Percentiles rank a stretch among this genome's conserved stretches.
Conservation (phyloP, 1,140 invertebrate species). For the Diachasma alloeum region DNA sequence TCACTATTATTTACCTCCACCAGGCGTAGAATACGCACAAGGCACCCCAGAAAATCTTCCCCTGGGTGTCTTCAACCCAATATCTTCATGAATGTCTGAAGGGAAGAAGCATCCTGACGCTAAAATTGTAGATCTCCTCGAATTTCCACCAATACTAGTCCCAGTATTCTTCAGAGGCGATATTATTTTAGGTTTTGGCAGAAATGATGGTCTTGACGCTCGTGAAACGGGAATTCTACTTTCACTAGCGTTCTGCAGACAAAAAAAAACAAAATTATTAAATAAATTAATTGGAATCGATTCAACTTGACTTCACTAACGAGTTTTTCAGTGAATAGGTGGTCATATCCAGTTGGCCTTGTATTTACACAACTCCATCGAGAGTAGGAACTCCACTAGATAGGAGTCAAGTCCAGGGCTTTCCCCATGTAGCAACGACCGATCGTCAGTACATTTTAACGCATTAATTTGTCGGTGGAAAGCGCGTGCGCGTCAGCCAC, state of each 20-base stretch:
- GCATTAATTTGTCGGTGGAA: not conserved
- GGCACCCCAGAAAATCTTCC: not conserved
- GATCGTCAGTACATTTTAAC: not conserved
- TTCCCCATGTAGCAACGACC: not conserved
- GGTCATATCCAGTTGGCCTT: not conserved
- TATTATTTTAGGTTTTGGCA: slow-evolving; percentile 50
- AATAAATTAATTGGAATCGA: not conserved
- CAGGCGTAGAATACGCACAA: not conserved
- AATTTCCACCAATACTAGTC: not conserved
- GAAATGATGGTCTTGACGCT: slow-evolving; percentile 51
- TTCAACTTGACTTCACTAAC: not conserved
- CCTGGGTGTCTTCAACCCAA: not conserved
- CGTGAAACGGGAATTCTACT: slow-evolving; percentile 56
- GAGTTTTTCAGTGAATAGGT: not conserved
- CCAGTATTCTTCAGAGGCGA: slow-evolving; percentile 33
- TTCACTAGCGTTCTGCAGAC: slow-evolving; percentile 53
- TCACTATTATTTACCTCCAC: not conserved
- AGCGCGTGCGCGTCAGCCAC: not conserved
- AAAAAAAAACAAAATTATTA: not conserved
- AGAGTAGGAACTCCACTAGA: not conserved
- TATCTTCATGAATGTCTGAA: not conserved
- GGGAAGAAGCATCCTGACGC: not conserved
- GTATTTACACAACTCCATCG: not conserved
- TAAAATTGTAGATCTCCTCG: slow-evolving; percentile 14
- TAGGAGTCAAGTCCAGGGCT: not conserved